Evolutionary conservation across 64 coral and sea anemone genomes (phyloP), one percentile per base, ranked within the genome.

Genomic region (Anthopleura sola): DNA sequence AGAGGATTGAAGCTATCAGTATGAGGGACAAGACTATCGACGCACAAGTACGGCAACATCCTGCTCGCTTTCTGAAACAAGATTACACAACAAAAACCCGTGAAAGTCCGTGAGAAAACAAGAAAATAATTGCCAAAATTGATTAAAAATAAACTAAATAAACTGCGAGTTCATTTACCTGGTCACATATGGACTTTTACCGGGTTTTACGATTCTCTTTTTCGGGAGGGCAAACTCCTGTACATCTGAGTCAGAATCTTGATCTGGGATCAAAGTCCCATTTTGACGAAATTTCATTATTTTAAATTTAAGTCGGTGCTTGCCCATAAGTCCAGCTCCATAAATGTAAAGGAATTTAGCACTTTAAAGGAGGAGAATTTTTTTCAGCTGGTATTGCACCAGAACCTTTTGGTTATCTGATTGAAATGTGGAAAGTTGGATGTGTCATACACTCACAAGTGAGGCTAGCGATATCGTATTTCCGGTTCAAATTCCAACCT

Each of bases 221-320:
- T 92, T 92, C 16, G 90, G 90, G 24, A 92, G 90, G 5, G 90
- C 21, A 40, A 92, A 92, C 85, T 92, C 90, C 38, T 87, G 85
- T 8, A 87, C 44, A 83, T 92, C 90, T 44, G 90, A 92, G 85
- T 92, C 90, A 48, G 90, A 87, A 40, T 91, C 90, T 44, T 87
- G 69, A 74, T 89, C 90, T 33, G 90, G 78, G 48, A 92, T 50
- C 69, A 92, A 83, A 23, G 90, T 87, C 58, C 90, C 90, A 84
- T 92, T 92, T 87, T 87, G 75, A n/a, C 90, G 40, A 60, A 92
- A 80, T 81, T 92, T 92, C 90, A 92, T 92, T 66, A 16, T 74
- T 91, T 91, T 91, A 71, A 26, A 82, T 78, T 86, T 86, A 18
- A 83, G 82, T 83, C 55, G 24, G 50, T 83, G 82, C 19, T 60